Evolutionary conservation across 2,797 vertebrate genomes (phyloP), one percentile per base, ranked within the genome.

Genomic region (Hemibagrus guttatus): DNA sequence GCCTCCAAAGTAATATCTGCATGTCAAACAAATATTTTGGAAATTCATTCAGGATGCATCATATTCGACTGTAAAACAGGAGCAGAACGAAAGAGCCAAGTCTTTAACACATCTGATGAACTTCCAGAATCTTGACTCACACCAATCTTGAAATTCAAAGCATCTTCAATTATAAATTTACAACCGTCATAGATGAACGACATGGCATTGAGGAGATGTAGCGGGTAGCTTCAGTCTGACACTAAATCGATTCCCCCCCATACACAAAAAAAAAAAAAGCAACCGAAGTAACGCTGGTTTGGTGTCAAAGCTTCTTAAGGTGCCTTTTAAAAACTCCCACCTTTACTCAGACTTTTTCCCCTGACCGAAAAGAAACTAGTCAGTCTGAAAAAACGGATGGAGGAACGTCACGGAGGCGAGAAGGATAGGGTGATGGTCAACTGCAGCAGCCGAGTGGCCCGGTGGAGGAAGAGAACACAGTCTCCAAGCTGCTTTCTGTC

Each of bases 401-500:
- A 84, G 56, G 35, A 28, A 84, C 71, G 35, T 74, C 83, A 49
- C n/a, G 3, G 19, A 46, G 85, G 84, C 16, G 84, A 84, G 87
- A 64, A 74, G 76, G 54, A 81, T 39, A 75, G 80, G 84, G 92
- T 92, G 96, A 96, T 96, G 95, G 96, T 98, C 97, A 97, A 97
- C 97, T 98, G 94, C 97, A 98, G 96, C 97, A 98, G 95, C 97
- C 97, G 93, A 96, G 93, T 89, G 96, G 94, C 89, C 95, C 95
- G 21, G 94, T 91, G 26, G 94, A 92, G 63, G 81, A 95, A 69
- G 94, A 92, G 64, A 96, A 26, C 82, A 69, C 95, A 64, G 94
- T 95, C 94, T 97, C 96, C 87, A 96, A 96, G 95, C 97, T 97
- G 97, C 97, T 96, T 95, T 97, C 96, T 21, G 96, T 96, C 94